Base-by-base conservation (phyloP, 2,113 vertebrate species). In the Sinocyclocheilus anshuiensis region DNA sequence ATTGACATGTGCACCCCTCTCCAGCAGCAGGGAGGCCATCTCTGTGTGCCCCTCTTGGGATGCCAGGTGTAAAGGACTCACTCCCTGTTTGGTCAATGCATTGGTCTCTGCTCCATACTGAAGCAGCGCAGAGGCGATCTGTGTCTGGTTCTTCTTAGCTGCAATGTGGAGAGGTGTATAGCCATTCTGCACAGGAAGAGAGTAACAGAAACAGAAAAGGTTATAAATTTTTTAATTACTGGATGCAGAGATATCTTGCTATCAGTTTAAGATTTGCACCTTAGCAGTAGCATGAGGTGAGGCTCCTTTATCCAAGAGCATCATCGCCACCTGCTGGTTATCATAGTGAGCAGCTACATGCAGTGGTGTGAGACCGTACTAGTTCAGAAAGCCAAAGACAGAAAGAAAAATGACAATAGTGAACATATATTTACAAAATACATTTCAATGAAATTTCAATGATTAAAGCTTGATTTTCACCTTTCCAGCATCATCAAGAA, bases 261-360 rank as follows among this genome's bases (percentile, higher is more conserved):
- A 12, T 61, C 1, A 61, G 12, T 61, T 72, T 24, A 82, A 42
- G 20, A 57, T 42, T 24, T 15, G 29, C 33, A 99, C 98, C 97
- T 99, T 99, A 91, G 97, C 98, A 63, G 98, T 96, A 3, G 95
- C 95, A 0, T 99, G 96, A 86, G 97, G 97, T 61, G 98, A 98
- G 71, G 98, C 97, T 86, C 97, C 97, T 94, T 99, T 97, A 91
- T 99, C 97, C 96, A 99, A 94, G 69, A 99, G 95, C 80, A 99
- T 94, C 87, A 99, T 95, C 45, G 98, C 98, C 92, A 99, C 97
- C 91, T 98, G 96, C 92, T 97, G 98, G 94, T 99, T 99, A 96
- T 99, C 97, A 71, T 99, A 99, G 94, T 99, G 98, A 89, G 97
- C 97, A 93, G 98, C 97, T 93, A 99, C 97, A n/a, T 99, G 98